Conservation (phyloP, 2,797 vertebrate genomes). For the Pipistrellus nathusii region DNA sequence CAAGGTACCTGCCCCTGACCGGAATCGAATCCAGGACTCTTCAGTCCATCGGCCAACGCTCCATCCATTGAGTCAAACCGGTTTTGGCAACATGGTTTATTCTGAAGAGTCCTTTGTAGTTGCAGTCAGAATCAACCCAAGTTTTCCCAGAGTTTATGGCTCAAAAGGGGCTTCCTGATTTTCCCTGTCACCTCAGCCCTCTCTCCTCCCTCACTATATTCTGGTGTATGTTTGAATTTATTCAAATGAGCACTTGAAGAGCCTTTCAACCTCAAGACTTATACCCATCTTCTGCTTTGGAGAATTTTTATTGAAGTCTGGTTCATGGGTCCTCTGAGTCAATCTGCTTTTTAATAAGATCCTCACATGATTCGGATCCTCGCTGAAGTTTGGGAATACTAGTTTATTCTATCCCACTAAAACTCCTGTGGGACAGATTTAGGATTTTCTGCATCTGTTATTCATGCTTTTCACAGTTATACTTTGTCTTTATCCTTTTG, state of each 20-base stretch:
- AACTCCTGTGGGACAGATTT: background rate
- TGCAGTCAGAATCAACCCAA: background rate
- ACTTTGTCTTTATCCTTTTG: background rate
- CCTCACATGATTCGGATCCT: background rate
- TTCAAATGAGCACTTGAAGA: background rate
- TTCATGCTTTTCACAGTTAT: background rate
- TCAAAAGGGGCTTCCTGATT: background rate
- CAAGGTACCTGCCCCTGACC: too few species aligned
- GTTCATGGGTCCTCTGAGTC: background rate
- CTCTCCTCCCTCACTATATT: background rate
- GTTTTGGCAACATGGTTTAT: background rate
- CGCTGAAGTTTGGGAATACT: background rate
- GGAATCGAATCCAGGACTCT: too few species aligned
- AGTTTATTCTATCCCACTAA: background rate
- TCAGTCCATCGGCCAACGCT: too few species aligned
- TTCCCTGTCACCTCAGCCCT: background rate
- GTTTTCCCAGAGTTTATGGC: background rate
- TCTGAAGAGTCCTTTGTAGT: background rate
- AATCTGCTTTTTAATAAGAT: background rate
- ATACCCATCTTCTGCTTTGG: background rate
- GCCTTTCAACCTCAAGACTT: background rate
- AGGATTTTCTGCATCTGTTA: background rate
- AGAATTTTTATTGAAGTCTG: background rate
- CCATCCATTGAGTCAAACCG: too few species aligned
- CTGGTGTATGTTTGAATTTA: background rate